A percentile compares a stretch with the other conserved stretches of the same genome.
Evolutionary conservation across 2,797 vertebrate genomes (phyloP).

Genomic region (Mus minutoides): DNA sequence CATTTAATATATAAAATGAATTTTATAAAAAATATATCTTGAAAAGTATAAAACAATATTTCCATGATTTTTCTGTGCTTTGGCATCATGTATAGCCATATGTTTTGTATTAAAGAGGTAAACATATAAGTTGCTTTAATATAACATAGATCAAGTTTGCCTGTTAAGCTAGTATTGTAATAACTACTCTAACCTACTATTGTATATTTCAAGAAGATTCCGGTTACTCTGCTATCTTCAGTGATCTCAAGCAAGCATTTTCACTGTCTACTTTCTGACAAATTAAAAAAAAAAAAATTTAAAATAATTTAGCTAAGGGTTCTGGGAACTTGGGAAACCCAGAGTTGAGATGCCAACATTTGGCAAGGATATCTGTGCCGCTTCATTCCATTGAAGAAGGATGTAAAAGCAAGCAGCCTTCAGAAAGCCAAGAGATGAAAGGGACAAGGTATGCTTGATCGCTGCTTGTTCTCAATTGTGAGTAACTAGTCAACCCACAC

Average conservation of each 20-base stretch:
- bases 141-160: neutral
- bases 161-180: neutral
- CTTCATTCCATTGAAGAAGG: too few species aligned
- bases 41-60: neutral
- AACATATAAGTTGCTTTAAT: neutral
- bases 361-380: rapidly evolving
- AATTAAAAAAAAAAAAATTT: too few species aligned
- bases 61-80: neutral
- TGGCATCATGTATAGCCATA: neutral
- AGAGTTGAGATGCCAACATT: neutral
- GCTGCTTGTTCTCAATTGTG: too few species aligned
- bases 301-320: neutral
- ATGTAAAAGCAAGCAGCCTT: neutral
- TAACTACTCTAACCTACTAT: neutral
- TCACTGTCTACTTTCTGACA: neutral
- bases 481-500: neutral
- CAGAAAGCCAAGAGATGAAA: neutral
- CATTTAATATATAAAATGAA: neutral
- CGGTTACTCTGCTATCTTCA: neutral
- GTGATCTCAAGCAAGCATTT: neutral
- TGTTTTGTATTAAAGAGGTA: conserved; percentile 10
- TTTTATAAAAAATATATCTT: neutral
- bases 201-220: neutral
- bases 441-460: neutral
- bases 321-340: neutral